Percentiles rank a stretch among this genome's conserved stretches.
Evolutionary conservation across 2,888 invertebrate species (phyloP).

Genomic region (Leucophenga maculata): DNA sequence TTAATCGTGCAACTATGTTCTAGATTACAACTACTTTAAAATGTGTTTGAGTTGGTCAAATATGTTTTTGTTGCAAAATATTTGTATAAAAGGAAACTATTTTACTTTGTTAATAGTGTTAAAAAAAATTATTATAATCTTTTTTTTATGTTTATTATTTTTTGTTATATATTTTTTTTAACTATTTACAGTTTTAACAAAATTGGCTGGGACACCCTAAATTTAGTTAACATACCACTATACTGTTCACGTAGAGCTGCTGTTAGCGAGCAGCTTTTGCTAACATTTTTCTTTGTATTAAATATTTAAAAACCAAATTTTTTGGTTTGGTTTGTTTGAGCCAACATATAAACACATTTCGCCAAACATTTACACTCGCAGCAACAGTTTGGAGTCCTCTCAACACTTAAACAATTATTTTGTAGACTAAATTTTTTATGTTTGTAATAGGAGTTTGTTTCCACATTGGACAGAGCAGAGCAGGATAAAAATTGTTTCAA

Average conservation of each 20-base stretch:
- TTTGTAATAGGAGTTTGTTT: neutral
- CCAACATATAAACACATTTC: slow-evolving; percentile 2
- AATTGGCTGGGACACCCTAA: too few relatives aligned
- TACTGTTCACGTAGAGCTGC: too few relatives aligned
- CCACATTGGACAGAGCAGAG: slow-evolving; percentile 24
- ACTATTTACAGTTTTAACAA: too few relatives aligned
- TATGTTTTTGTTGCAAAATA: slow-evolving; percentile 24
- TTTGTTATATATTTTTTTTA: neutral
- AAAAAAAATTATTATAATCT: neutral
- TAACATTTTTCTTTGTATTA: neutral
- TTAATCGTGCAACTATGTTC: slow-evolving; percentile 72
- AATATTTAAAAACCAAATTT: neutral
- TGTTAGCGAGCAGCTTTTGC: neutral
- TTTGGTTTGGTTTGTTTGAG: neutral
- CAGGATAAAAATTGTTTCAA: neutral
- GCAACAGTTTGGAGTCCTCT: slow-evolving; percentile 9
- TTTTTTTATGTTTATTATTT: neutral
- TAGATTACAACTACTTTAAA: slow-evolving; percentile 45
- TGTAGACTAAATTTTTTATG: neutral
- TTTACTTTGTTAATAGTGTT: slow-evolving; percentile 8
- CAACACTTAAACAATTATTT: slow-evolving; percentile 1
- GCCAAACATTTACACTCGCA: slow-evolving; percentile 5
- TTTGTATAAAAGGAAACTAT: neutral
- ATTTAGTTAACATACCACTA: too few relatives aligned
- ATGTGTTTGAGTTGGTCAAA: slow-evolving; percentile 32